A percentile compares a stretch with the other conserved stretches of the same genome.
phyloP scores from a whole-genome alignment of 2,888 invertebrate genomes.

The Urechis unicinctus region DNA sequence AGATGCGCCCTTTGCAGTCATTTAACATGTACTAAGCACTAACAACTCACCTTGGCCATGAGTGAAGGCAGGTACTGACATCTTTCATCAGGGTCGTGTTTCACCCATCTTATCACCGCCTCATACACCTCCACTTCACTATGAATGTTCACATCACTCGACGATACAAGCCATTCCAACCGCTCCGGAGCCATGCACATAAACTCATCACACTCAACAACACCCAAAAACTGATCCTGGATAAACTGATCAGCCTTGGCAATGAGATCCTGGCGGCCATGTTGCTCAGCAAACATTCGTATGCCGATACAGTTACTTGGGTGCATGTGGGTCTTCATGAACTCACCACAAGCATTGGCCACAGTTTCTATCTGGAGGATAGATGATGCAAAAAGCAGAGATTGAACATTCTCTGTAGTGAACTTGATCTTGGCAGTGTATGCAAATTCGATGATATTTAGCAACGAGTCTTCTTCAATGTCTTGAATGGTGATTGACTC shows the following conservation, averaged over 20 bases:
- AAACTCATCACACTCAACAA: constrained; percentile 42
- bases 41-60: no score
- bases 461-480: constrained; percentile 44
- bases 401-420: constrained; percentile 50
- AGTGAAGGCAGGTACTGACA: constrained; percentile 34
- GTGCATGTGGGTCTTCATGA: constrained; percentile 51
- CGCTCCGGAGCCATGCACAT: constrained; percentile 31
- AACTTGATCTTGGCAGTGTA: constrained; percentile 51
- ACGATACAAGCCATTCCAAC: constrained; percentile 40
- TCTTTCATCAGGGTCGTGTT: constrained; percentile 36
- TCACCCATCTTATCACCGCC: constrained; percentile 51
- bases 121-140: constrained; percentile 47
- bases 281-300: constrained; percentile 51
- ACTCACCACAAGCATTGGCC: constrained; percentile 50
- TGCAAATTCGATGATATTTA: constrained; percentile 49
- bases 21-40: no score
- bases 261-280: constrained; percentile 44
- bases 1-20: no score
- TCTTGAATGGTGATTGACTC: constrained; percentile 41
- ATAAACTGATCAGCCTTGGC: constrained; percentile 42
- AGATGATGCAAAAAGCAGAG: constrained; percentile 52
- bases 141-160: constrained; percentile 35
- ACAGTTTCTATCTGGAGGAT: constrained; percentile 51
- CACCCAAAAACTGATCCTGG: constrained; percentile 39
- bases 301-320: constrained; percentile 51